Evolutionary conservation across 2,888 invertebrate genomes (phyloP).

Genomic region (Habrosyne pyritoides): DNA sequence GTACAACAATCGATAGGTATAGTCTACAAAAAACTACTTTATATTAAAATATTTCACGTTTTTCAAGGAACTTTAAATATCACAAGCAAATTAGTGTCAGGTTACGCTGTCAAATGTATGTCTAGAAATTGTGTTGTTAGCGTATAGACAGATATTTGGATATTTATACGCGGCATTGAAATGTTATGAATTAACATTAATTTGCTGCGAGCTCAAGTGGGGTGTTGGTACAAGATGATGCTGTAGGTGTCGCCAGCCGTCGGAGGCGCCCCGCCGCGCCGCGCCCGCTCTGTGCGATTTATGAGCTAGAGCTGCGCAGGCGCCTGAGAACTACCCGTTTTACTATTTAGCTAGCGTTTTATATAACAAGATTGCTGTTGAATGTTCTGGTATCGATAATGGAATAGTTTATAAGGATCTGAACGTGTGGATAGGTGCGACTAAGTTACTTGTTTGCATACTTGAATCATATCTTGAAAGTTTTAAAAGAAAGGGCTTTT

Average conservation of each 20-base stretch:
- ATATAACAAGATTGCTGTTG: not conserved
- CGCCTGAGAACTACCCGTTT: not conserved
- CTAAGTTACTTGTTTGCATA: not conserved
- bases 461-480: too few relatives aligned
- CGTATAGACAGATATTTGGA: not conserved
- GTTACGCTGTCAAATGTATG: conserved; percentile 1
- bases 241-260: conserved; percentile 5
- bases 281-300: conserved; percentile 13
- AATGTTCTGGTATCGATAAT: not conserved
- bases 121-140: not conserved
- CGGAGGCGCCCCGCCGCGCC: conserved; percentile 12
- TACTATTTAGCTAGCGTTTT: not conserved
- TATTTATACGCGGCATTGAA: not conserved
- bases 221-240: not conserved
- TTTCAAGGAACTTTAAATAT: not conserved
- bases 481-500: too few relatives aligned
- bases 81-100: conserved; percentile 3
- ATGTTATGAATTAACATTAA: conserved; percentile 4
- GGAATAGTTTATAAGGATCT: not conserved
- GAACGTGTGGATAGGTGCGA: not conserved
- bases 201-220: not conserved
- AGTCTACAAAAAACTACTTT: not conserved
- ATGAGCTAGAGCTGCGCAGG: conserved; percentile 5
- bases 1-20: too few relatives aligned
- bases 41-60: not conserved